Conservation (phyloP, 2,797 vertebrate species). For the Spheniscus humboldti region DNA sequence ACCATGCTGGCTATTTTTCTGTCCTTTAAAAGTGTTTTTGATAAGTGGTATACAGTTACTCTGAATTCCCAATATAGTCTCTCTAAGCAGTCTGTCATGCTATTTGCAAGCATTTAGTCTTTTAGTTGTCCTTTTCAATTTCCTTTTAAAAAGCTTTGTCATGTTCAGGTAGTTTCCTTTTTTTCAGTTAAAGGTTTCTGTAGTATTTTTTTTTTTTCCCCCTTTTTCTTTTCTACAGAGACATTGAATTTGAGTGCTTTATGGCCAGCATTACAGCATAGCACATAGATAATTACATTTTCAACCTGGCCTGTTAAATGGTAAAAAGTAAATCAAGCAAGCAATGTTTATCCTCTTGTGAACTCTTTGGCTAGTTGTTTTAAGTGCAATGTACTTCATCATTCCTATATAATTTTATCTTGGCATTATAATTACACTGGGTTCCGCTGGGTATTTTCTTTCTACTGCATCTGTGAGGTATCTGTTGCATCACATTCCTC, state of each 20-base stretch:
- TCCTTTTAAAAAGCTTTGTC: slow-evolving; percentile 12
- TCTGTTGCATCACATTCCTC: background rate
- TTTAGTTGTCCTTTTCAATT: background rate
- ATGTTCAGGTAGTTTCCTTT: background rate
- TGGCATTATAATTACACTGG: background rate
- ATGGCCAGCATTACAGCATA: background rate
- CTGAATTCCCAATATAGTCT: background rate
- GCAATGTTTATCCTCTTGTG: background rate
- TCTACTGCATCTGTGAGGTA: background rate
- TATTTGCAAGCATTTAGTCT: background rate
- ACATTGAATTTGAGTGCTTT: background rate
- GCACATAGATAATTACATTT: background rate
- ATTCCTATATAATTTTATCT: background rate
- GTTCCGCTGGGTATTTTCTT: background rate
- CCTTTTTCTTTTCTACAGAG: background rate
- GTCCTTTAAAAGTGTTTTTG: background rate
- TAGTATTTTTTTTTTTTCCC: background rate
- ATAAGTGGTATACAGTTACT: slow-evolving; percentile 12
- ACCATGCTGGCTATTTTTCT: background rate
- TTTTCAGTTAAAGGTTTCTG: background rate
- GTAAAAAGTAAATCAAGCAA: background rate
- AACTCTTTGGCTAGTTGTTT: background rate
- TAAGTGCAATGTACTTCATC: background rate
- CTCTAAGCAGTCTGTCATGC: background rate
- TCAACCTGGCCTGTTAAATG: background rate